These are phyloP conservation scores for Drosophila algonquin DNA, from an alignment of 2,888 invertebrate genomes.

Conservation along the genomic window DNA sequence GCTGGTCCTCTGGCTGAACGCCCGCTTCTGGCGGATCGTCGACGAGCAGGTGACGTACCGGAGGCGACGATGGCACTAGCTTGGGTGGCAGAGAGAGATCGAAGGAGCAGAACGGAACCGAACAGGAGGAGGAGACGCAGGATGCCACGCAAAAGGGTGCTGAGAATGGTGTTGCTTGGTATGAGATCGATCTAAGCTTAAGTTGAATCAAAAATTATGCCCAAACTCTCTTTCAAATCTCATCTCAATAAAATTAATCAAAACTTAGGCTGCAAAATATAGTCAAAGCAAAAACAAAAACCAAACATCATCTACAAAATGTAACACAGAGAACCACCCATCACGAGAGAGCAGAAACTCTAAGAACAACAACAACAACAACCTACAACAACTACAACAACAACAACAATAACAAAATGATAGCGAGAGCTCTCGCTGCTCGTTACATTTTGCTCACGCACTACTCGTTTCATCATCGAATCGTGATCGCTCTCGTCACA, in stretches of 20 bases:
- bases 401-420: constrained; percentile 21
- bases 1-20: constrained; percentile 81
- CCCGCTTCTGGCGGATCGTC: constrained; percentile 80
- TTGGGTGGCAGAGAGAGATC: constrained; percentile 14
- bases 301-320: not conserved
- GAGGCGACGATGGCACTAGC: constrained; percentile 69
- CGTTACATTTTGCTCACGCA: constrained; percentile 37
- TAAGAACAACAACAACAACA: constrained; percentile 26
- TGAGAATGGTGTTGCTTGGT: constrained; percentile 41
- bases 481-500: constrained; percentile 42
- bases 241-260: constrained; percentile 62
- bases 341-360: constrained; percentile 18
- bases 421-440: constrained; percentile 34
- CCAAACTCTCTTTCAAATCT: constrained; percentile 51
- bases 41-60: constrained; percentile 72
- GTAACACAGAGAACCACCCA: constrained; percentile 16
- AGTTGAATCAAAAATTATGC: constrained; percentile 58
- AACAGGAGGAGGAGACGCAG: constrained; percentile 11
- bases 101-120: constrained; percentile 1
- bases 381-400: constrained; percentile 14
- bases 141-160: not conserved
- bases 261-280: constrained; percentile 58
- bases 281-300: constrained; percentile 24
- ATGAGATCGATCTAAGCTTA: constrained; percentile 60
- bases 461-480: constrained; percentile 54